Evolutionary conservation across 2,113 vertebrate species (phyloP).

Genomic region (Irena cyanogastra): DNA sequence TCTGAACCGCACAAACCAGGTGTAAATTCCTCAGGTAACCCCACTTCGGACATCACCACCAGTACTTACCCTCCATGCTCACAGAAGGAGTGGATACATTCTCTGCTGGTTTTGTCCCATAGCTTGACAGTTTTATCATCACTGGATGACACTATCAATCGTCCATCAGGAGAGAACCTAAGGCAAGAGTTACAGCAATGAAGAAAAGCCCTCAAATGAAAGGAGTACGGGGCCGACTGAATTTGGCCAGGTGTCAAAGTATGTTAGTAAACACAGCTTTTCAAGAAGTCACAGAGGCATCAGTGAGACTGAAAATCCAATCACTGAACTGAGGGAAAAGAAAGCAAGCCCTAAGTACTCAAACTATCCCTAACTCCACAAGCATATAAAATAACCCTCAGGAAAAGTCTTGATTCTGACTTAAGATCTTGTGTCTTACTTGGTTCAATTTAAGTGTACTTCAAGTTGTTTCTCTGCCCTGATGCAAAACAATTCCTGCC

Average conservation of each 20-base stretch:
- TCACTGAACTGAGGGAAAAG: not conserved
- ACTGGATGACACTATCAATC: conserved; percentile 89
- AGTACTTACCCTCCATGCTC: conserved; percentile 88
- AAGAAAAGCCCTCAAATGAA: not conserved
- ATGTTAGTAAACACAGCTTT: not conserved
- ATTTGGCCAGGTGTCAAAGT: not conserved
- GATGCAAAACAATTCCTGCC: not conserved
- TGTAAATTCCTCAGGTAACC: not conserved
- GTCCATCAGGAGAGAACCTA: conserved; percentile 94
- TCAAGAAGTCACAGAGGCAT: not conserved
- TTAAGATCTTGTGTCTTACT: not conserved
- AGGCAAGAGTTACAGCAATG: not conserved
- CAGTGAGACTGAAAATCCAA: not conserved
- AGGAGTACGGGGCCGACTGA: fast-evolving
- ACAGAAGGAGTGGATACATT: conserved; percentile 91
- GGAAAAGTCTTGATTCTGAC: not conserved
- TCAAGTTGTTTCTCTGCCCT: not conserved
- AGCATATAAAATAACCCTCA: not conserved
- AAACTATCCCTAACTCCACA: not conserved
- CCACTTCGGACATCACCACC: not conserved
- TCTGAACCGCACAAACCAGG: not conserved
- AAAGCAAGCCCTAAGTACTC: not conserved
- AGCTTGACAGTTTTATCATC: conserved; percentile 95
- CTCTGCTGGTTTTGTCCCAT: conserved; percentile 94
- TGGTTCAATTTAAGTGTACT: not conserved